A percentile compares a stretch with the other conserved stretches of the same genome.
Evolutionary conservation across 2,888 invertebrate species (phyloP).

Genomic region (Heteromurus nitidus): DNA sequence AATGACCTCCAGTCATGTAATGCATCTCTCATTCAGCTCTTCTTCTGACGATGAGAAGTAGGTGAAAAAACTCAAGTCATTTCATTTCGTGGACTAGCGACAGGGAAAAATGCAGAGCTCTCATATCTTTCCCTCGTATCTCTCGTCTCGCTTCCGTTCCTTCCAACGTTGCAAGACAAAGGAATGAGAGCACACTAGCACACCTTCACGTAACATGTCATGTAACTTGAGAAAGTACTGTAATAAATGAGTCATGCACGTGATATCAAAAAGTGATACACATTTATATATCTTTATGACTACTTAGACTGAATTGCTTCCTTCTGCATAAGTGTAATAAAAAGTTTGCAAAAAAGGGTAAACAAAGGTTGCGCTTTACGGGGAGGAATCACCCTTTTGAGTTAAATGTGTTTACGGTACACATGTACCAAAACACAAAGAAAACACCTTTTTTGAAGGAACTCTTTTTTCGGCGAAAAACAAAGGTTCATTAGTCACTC

Average conservation of each 20-base stretch:
- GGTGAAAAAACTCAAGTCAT: constrained; percentile 42
- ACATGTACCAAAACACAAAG: too few species aligned
- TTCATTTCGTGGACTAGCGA: too few species aligned
- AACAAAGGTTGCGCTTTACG: too few species aligned
- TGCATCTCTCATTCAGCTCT: constrained; percentile 13
- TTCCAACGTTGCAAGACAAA: constrained; percentile 3
- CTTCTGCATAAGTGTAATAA: too few species aligned
- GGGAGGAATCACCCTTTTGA: too few species aligned
- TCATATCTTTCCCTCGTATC: constrained; percentile 53
- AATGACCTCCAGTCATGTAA: constrained; percentile 48
- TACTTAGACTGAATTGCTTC: not conserved
- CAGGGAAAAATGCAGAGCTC: not conserved
- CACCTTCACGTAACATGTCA: not conserved
- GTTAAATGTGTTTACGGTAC: too few species aligned
- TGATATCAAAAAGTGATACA: not conserved
- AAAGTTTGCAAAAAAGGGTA: too few species aligned
- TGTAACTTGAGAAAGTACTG: not conserved
- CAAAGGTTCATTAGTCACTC: constrained; percentile 23
- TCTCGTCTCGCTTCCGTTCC: constrained; percentile 49
- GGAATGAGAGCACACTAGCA: not conserved
- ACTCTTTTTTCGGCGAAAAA: not conserved
- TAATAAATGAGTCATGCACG: not conserved
- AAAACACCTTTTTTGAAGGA: not conserved
- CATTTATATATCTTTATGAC: not conserved
- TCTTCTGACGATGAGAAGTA: constrained; percentile 15